Evolutionary conservation across 2,113 vertebrate species (phyloP), one percentile per base, ranked within the genome.

Genomic region (Syngnathoides biaculeatus): DNA sequence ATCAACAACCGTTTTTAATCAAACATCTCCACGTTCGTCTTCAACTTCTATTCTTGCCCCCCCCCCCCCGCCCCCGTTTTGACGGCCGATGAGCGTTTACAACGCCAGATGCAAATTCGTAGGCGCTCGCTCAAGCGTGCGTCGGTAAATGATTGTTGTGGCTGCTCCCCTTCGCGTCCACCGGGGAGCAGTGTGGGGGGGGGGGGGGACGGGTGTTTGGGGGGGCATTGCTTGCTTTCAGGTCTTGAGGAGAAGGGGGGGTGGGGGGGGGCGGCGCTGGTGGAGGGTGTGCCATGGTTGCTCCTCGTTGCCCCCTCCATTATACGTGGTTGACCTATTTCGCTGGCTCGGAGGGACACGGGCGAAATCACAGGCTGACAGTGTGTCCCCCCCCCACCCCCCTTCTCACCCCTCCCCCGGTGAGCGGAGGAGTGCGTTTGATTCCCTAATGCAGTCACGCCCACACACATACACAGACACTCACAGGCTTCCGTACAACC

Each of bases 261-360:
- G 59, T 47, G 52, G 79, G 30, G 40, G 65, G 52, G 68, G 47
- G 62, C 1, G 58, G 56, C 52, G 45, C 15, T 48, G 45, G 45
- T 48, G 45, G 53, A 67, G 68, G 71, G 79, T 62, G 63, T 78
- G 22, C 59, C 61, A 76, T 69, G 86, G 86, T 89, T 89, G 86
- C 89, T 88, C 86, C 86, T 90, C 91, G 89, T 94, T 94, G 93
- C 93, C 95, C 93, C 93, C 94, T 92, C 91, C 84, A 93, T 96
- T 94, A 94, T 94, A 92, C 93, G 93, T 90, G 90, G 91, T 93
- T 96, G 95, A 96, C 94, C 94, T 96, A 94, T 88, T 96, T 96
- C 91, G 91, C 91, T 89, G 64, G 24, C 74, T 77, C 76, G 77
- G 81, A 81, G 82, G 83, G 82, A 74, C 76, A 74, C 62, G 47